These are phyloP conservation scores for Oeneis ivallda DNA, from an alignment of 2,888 invertebrate species.

Conservation along the genomic window DNA sequence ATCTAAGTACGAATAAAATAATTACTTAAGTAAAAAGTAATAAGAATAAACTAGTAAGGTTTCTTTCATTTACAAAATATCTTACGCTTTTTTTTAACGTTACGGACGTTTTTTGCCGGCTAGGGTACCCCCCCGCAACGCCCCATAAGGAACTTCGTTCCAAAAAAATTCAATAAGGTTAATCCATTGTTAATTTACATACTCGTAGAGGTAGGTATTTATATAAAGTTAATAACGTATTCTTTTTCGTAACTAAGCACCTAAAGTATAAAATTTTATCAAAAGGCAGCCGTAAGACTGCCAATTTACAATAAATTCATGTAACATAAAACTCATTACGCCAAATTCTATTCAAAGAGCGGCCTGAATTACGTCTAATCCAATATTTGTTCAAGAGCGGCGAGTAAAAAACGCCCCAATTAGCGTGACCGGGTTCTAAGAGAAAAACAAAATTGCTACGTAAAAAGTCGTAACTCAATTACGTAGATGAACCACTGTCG, in stretches of 20 bases:
- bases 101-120: no score
- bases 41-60: no score
- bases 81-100: no score
- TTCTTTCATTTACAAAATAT: no score
- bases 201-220: background rate
- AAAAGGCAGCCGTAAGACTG: conserved; percentile 19
- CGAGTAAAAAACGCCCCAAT: conserved; percentile 68
- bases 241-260: background rate
- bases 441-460: conserved; percentile 80
- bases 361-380: conserved; percentile 73
- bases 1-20: no score
- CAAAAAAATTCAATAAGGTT: no score
- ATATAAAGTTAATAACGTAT: background rate
- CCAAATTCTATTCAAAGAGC: conserved; percentile 54
- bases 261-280: conserved; percentile 3
- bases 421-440: conserved; percentile 76
- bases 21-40: no score
- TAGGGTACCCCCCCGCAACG: no score
- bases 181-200: background rate
- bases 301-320: conserved; percentile 28
- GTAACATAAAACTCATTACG: conserved; percentile 39
- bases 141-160: no score
- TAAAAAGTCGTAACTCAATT: conserved; percentile 82
- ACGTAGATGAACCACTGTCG: conserved; percentile 79
- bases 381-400: conserved; percentile 71